Percentiles rank a stretch among this genome's conserved stretches.
Conservation (phyloP, 2,113 vertebrate species). For the Paracanthobrama guichenoti region DNA sequence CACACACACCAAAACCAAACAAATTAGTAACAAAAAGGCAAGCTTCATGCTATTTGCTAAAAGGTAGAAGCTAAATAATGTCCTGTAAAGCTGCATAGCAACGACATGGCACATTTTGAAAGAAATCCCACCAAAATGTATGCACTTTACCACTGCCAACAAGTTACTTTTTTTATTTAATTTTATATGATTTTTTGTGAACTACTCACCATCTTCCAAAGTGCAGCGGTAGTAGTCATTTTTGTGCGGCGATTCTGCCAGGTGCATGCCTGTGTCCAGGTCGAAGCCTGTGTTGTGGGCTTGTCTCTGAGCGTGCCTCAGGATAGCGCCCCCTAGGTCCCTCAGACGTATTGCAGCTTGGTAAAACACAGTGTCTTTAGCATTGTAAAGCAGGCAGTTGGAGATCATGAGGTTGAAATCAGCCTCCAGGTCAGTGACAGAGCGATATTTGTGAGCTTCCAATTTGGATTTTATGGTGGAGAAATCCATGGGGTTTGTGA, state of each 20-base stretch:
- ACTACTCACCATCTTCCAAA: slow-evolving; percentile 91
- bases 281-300: slow-evolving; percentile 91
- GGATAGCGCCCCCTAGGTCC: slow-evolving; percentile 88
- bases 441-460: slow-evolving; percentile 88
- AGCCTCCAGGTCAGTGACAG: slow-evolving; percentile 89
- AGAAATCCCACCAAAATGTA: background rate
- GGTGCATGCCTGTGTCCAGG: slow-evolving; percentile 85
- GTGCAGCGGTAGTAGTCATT: slow-evolving; percentile 95
- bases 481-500: slow-evolving; percentile 98
- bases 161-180: background rate
- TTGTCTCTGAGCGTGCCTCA: slow-evolving; percentile 91
- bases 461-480: slow-evolving; percentile 93
- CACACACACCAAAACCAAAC: background rate
- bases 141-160: background rate
- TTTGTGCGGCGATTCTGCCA: slow-evolving; percentile 87
- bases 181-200: background rate
- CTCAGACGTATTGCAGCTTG: slow-evolving; percentile 89
- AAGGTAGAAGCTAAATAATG: background rate
- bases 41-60: background rate
- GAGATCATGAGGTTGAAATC: slow-evolving; percentile 98
- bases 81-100: no score
- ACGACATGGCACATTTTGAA: no score
- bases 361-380: slow-evolving; percentile 96
- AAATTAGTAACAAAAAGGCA: background rate
- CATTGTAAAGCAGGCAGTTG: slow-evolving; percentile 98